phyloP scores from a whole-genome alignment of 1,140 invertebrate genomes.

The Pachyrhynchus sulphureomaculatus region DNA sequence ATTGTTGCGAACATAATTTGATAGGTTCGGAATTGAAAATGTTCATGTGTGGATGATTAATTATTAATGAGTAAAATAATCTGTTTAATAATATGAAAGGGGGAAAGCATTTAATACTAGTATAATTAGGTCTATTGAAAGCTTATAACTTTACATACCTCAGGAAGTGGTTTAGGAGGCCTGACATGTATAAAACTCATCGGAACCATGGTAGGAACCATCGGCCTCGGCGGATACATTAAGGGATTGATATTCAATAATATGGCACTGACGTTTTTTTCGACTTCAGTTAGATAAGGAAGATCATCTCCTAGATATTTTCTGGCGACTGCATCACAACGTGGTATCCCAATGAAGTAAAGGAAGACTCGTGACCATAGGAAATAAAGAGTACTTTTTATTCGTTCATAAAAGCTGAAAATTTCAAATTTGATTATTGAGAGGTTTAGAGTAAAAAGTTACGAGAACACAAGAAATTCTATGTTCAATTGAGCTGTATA shows the following conservation, averaged over 20 bases:
- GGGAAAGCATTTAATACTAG: too few species aligned
- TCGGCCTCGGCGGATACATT: conserved; percentile 52
- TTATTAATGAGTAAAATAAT: too few species aligned
- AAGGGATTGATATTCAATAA: conserved; percentile 55
- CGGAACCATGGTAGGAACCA: conserved; percentile 53
- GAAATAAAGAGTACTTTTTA: conserved; percentile 30
- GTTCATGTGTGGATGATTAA: too few species aligned
- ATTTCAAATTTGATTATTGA: background rate
- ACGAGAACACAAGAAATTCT: background rate
- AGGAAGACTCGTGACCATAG: conserved; percentile 41
- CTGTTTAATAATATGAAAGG: too few species aligned
- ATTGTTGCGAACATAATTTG: too few species aligned
- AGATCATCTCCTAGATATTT: conserved; percentile 51
- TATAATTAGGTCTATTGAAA: too few species aligned
- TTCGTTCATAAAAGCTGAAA: conserved; percentile 27
- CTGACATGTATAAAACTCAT: conserved; percentile 55
- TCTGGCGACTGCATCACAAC: conserved; percentile 44
- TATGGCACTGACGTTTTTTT: conserved; percentile 55
- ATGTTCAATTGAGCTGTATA: background rate
- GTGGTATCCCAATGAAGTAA: conserved; percentile 28
- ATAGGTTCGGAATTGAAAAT: too few species aligned
- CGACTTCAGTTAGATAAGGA: conserved; percentile 54
- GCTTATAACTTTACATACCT: too few species aligned
- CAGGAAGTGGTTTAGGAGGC: conserved; percentile 47
- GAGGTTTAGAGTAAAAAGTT: background rate